These are phyloP conservation scores for Drosophila oshimai DNA, from an alignment of 1,140 invertebrate species.

Conservation along the genomic window DNA sequence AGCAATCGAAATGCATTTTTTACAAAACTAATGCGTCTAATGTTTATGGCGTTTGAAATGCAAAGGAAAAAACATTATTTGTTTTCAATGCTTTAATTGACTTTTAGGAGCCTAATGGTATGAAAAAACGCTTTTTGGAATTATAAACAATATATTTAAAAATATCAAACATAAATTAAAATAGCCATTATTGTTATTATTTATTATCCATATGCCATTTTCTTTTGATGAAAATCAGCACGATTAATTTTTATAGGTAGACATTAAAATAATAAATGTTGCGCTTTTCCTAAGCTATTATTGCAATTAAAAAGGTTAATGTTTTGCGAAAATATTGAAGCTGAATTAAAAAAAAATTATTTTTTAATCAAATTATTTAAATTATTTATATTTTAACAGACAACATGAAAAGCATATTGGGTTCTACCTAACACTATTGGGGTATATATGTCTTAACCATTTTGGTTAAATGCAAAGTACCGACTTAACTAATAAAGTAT, in stretches of 20 bases:
- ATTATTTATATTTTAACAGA: too few relatives aligned
- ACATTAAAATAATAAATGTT: background rate
- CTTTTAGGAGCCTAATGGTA: background rate
- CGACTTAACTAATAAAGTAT: too few relatives aligned
- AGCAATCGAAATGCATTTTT: constrained; percentile 59
- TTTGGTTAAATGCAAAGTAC: background rate
- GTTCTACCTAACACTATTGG: too few relatives aligned
- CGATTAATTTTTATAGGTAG: background rate
- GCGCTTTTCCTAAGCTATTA: background rate
- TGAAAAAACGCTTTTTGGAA: background rate
- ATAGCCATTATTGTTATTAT: background rate
- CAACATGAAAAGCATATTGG: too few relatives aligned
- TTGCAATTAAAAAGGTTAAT: background rate
- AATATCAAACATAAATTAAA: too few relatives aligned
- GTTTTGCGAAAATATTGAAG: background rate
- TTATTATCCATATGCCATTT: background rate
- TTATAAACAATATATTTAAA: background rate
- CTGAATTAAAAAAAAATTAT: background rate
- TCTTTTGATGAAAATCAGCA: background rate
- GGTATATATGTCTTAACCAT: too few relatives aligned
- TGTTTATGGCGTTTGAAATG: background rate
- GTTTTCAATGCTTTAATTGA: background rate
- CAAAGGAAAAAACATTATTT: constrained; percentile 6
- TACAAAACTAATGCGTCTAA: constrained; percentile 35
- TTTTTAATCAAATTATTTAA: too few relatives aligned